Conservation (phyloP, 2,113 vertebrate species). For the Sebastes fasciatus region DNA sequence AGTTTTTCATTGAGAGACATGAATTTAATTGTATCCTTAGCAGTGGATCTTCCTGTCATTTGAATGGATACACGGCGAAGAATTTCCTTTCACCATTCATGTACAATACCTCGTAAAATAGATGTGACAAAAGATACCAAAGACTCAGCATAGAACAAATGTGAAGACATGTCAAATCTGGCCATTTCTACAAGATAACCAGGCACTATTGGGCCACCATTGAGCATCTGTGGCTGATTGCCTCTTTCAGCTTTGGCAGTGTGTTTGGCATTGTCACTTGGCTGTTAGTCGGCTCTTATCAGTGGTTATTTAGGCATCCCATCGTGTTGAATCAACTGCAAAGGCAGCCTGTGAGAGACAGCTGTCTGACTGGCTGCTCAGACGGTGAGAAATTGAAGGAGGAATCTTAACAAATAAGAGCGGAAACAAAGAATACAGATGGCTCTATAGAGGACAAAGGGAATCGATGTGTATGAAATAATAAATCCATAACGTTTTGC, state of each 20-base stretch:
- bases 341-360: constrained; percentile 8
- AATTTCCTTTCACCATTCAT: constrained; percentile 1
- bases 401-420: background rate
- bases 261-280: constrained; percentile 32
- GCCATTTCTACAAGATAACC: background rate
- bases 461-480: background rate
- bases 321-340: constrained; percentile 39
- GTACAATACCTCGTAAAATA: constrained; percentile 7
- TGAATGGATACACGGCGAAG: constrained; percentile 1
- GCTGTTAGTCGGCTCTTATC: constrained; percentile 26
- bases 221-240: constrained; percentile 31
- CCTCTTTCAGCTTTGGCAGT: constrained; percentile 28
- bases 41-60: constrained; percentile 11
- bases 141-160: background rate
- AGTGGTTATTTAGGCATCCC: constrained; percentile 21
- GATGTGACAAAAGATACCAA: background rate
- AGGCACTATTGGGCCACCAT: background rate
- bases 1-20: background rate
- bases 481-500: background rate
- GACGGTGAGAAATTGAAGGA: background rate
- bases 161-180: background rate
- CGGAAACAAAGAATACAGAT: background rate
- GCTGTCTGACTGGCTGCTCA: constrained; percentile 21
- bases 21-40: background rate
- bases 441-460: background rate